Conservation (phyloP, 2,113 vertebrate species). For the Gopherus evgoodei region DNA sequence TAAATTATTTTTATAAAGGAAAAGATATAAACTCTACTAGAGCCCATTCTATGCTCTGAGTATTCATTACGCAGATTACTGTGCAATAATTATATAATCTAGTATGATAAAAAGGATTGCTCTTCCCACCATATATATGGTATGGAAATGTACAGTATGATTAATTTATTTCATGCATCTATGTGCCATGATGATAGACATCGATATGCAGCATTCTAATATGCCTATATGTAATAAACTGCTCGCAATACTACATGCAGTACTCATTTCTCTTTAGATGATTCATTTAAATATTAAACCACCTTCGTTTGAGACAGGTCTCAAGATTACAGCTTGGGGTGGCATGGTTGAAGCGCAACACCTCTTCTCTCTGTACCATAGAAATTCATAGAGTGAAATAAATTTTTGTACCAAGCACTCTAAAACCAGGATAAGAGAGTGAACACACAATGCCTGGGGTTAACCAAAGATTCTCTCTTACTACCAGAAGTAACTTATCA, state of each 20-base stretch:
- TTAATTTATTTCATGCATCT: background rate
- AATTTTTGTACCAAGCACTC: rapidly evolving
- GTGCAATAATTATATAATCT: background rate
- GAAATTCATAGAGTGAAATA: background rate
- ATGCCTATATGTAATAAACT: rapidly evolving
- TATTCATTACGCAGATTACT: background rate
- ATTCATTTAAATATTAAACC: background rate
- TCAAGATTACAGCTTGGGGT: background rate
- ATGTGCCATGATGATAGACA: background rate
- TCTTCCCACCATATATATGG: background rate
- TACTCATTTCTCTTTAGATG: background rate
- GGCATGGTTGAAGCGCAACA: rapidly evolving
- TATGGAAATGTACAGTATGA: background rate
- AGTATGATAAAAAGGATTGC: background rate
- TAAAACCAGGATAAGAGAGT: background rate
- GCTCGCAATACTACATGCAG: rapidly evolving
- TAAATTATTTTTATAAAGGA: too few relatives aligned
- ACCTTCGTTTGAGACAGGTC: rapidly evolving
- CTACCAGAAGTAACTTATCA: background rate
- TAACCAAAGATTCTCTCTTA: background rate
- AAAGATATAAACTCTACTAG: background rate
- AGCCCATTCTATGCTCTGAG: background rate
- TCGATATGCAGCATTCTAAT: background rate
- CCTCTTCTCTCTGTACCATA: background rate
- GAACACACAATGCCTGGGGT: background rate